Percentiles rank a stretch among this genome's conserved stretches.
These are phyloP conservation scores for Axinella damicornis DNA, from an alignment of 37 sponge, comb jelly and placozoan species.

Conservation along the genomic window DNA sequence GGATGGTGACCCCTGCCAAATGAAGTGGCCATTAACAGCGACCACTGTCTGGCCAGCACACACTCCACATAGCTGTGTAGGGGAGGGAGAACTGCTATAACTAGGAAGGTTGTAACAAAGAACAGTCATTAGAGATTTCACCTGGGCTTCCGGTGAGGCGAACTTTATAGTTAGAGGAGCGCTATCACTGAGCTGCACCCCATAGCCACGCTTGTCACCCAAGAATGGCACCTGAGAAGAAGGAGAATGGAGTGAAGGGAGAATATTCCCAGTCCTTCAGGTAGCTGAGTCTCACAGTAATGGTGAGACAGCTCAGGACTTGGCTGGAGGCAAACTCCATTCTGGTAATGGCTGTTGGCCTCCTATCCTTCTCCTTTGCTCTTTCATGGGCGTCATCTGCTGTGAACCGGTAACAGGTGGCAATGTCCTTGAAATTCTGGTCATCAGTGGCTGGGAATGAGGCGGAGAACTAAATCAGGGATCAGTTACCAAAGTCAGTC, in stretches of 20 bases:
- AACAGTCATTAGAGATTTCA: slow-evolving; percentile 1
- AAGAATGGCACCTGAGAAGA: slow-evolving; percentile 24
- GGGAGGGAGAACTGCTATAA: neutral
- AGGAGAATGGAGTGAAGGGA: neutral
- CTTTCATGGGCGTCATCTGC: slow-evolving; percentile 75
- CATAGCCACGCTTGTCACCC: slow-evolving; percentile 30
- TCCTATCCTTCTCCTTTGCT: neutral
- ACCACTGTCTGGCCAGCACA: slow-evolving; percentile 38
- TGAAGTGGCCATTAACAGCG: slow-evolving; percentile 51
- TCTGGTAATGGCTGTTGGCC: neutral
- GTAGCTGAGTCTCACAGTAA: slow-evolving; percentile 32
- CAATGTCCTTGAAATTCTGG: slow-evolving; percentile 76
- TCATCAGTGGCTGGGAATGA: slow-evolving; percentile 71
- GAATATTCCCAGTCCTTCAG: neutral
- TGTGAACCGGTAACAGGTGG: slow-evolving; percentile 64
- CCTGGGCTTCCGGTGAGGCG: slow-evolving; percentile 38
- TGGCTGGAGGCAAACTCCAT: neutral
- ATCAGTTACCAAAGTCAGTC: no score
- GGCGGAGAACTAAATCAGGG: no score
- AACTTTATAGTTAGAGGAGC: slow-evolving; percentile 32
- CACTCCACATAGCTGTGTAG: slow-evolving; percentile 54
- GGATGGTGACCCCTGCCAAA: neutral
- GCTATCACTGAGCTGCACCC: slow-evolving; percentile 21
- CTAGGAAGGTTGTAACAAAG: neutral
- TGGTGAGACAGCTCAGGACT: neutral